Conservation (phyloP, 1,140 invertebrate species). For the Pachypeltis micranthus region DNA sequence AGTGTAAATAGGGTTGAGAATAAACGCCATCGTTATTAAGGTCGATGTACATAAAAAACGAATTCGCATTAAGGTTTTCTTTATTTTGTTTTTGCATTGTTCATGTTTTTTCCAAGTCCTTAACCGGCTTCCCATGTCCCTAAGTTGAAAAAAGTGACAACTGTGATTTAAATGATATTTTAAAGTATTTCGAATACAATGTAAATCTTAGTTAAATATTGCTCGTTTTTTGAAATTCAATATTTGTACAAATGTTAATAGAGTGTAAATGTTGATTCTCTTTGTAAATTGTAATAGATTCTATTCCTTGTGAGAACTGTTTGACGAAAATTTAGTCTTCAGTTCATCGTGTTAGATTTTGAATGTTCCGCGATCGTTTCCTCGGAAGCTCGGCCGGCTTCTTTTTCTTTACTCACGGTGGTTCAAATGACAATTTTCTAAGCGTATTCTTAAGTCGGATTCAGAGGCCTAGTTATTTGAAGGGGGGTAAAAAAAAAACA, state of each 20-base stretch:
- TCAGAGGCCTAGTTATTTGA: conserved; percentile 1
- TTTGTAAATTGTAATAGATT: conserved; percentile 19
- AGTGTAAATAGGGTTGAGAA: not conserved
- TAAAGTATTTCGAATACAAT: conserved; percentile 19
- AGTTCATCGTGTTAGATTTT: too few species aligned
- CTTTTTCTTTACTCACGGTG: too few species aligned
- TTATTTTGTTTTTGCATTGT: not conserved
- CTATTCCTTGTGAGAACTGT: conserved; percentile 1
- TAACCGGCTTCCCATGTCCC: too few species aligned
- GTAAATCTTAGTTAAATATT: conserved; percentile 23
- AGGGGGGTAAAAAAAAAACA: not conserved
- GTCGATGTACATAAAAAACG: conserved; percentile 3
- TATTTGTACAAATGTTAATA: conserved; percentile 25
- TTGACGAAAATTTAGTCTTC: too few species aligned
- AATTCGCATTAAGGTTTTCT: not conserved
- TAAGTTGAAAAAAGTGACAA: conserved; percentile 22
- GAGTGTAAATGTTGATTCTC: conserved; percentile 22
- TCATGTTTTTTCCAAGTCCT: not conserved
- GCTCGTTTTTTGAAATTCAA: too few species aligned
- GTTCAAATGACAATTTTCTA: not conserved
- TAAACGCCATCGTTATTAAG: not conserved
- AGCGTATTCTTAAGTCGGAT: not conserved
- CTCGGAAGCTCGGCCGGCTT: not conserved
- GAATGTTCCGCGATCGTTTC: not conserved
- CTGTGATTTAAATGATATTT: conserved; percentile 27